Base-by-base conservation (phyloP, 2,888 invertebrate genomes). In the Monoplex corrugatus region DNA sequence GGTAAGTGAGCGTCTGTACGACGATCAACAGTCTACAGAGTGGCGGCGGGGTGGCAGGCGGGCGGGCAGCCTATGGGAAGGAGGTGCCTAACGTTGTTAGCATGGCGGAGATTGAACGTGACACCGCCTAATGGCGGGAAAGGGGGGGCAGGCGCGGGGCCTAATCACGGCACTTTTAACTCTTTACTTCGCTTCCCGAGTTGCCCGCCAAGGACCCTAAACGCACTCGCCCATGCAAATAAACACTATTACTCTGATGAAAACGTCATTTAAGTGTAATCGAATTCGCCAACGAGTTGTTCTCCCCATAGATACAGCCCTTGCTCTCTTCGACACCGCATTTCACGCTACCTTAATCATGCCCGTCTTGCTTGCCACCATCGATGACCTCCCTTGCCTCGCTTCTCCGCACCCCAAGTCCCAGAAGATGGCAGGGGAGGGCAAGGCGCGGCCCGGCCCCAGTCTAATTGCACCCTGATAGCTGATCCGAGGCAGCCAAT, bases 241-340 rank as follows among this genome's bases (percentile, higher is more conserved):
- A 91, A 90, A 91, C 91, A 91, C 90, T 90, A 90, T 91, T 91
- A 91, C 90, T 87, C 89, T 90, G 87, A 91, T 87, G 90, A 91
- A 91, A 89, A 89, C 90, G 89, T 91, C 90, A 90, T 90, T 89
- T 90, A 90, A 89, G 87, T 89, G 89, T 91, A 90, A 91, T 91
- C 91, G 90, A 91, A 91, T 91, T 89, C 38, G 89, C 68, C 82
- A 88, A 88, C 88, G 88, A 83, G 88, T 88, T 88, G 88, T 88
- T 88, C 88, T 88, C 88, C 88, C 88, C 68, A 88, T 68, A 88
- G 88, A 88, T 83, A 88, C 83, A 43, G 82, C 57, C 87, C 50
- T 44, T 63, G 43, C 68, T 80, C 83, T 57, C 83, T 68, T 45
- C 83, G 90, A 90, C 90, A 89, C 86, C 89, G 75, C 83, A 90